These are phyloP conservation scores for Proterorhinus semilunaris DNA, from an alignment of 2,113 vertebrate genomes.

Conservation along the genomic window DNA sequence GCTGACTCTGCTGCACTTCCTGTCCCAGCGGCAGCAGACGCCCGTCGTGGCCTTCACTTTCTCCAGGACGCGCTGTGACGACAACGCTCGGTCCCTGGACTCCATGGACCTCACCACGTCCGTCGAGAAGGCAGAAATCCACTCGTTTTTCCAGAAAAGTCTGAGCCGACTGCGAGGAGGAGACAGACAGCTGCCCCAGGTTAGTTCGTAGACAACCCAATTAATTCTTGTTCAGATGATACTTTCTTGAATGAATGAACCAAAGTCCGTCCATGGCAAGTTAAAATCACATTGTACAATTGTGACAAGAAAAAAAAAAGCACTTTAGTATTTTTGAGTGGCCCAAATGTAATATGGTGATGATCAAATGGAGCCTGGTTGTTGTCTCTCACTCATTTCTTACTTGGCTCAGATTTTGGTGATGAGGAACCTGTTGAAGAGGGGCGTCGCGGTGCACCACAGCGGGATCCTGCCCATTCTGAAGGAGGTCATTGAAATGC, in stretches of 20 bases:
- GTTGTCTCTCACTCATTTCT: background rate
- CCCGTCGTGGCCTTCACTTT: conserved; percentile 92
- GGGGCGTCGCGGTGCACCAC: conserved; percentile 88
- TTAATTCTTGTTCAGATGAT: background rate
- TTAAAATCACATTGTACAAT: too few species aligned
- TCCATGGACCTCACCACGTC: conserved; percentile 84
- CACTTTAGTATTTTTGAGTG: too few species aligned
- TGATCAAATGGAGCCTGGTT: background rate
- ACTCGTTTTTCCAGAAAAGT: conserved; percentile 89
- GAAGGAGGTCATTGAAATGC: conserved; percentile 94
- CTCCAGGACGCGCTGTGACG: conserved; percentile 86
- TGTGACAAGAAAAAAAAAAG: too few species aligned
- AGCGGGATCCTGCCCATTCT: conserved; percentile 92
- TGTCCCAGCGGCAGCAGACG: conserved; percentile 84
- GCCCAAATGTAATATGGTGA: too few species aligned
- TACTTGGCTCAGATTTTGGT: conserved; percentile 77
- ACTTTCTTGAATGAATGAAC: too few species aligned
- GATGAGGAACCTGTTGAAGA: conserved; percentile 86
- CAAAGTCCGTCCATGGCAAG: too few species aligned
- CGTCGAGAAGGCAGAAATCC: conserved; percentile 86
- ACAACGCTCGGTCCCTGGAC: conserved; percentile 84
- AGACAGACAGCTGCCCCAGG: conserved; percentile 91
- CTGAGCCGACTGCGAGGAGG: conserved; percentile 85
- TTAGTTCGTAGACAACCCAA: conserved; percentile 20
- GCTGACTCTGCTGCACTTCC: conserved; percentile 84